Evolutionary conservation across 2,888 invertebrate species (phyloP).

Genomic region (Himalopsyche anomala): DNA sequence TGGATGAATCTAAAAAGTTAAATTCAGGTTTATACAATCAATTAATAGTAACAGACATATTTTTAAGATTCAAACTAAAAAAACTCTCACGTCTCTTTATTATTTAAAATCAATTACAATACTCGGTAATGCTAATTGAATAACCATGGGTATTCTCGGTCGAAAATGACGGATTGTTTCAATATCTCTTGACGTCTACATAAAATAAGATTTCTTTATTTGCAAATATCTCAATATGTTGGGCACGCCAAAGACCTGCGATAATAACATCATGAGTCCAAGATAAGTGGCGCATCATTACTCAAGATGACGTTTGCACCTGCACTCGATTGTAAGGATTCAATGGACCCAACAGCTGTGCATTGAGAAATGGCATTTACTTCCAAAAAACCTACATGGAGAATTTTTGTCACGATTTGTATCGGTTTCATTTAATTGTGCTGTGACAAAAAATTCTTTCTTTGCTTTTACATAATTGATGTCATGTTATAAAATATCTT

Average conservation of each 20-base stretch:
- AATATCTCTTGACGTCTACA: slow-evolving; percentile 16
- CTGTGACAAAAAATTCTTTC: background rate
- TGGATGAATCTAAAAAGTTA: too few relatives aligned
- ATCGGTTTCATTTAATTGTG: slow-evolving; percentile 22
- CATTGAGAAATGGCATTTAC: slow-evolving; percentile 22
- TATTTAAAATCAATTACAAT: too few relatives aligned
- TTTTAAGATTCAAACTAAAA: too few relatives aligned
- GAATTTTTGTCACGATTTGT: slow-evolving; percentile 24
- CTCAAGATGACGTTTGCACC: slow-evolving; percentile 61
- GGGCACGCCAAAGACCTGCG: slow-evolving; percentile 18
- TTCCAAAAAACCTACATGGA: background rate
- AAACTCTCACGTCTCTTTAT: too few relatives aligned
- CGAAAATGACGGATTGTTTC: background rate
- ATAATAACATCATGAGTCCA: slow-evolving; percentile 49
- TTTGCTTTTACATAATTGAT: too few relatives aligned
- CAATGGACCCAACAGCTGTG: slow-evolving; percentile 35
- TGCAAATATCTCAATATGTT: slow-evolving; percentile 46
- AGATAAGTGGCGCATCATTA: slow-evolving; percentile 59
- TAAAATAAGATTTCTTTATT: slow-evolving; percentile 40
- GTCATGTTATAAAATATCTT: too few relatives aligned
- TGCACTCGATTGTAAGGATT: slow-evolving; percentile 50
- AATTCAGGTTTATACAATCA: too few relatives aligned
- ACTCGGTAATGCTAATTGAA: too few relatives aligned
- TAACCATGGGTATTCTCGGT: background rate
- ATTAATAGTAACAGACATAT: too few relatives aligned